Evolutionary conservation across 2,888 invertebrate species (phyloP).

Genomic region (Frankliniella intonsa): DNA sequence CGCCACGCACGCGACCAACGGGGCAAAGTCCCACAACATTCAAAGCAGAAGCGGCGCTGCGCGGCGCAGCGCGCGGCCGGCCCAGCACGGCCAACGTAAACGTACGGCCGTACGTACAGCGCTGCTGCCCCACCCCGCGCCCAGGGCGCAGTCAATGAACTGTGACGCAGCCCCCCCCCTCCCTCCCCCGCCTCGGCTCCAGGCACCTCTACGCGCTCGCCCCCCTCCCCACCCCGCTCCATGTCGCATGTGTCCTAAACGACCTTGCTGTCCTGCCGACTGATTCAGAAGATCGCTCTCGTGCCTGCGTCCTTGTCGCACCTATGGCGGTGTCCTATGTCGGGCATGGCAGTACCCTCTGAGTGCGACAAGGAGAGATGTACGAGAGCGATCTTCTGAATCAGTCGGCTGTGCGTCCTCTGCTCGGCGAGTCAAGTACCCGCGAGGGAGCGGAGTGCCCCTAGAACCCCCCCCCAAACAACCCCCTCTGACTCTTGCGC

Average conservation of each 20-base stretch:
- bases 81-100: background rate
- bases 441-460: too few species aligned
- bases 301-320: too few species aligned
- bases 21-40: background rate
- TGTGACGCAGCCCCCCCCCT: background rate
- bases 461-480: too few species aligned
- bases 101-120: background rate
- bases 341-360: too few species aligned
- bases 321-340: too few species aligned
- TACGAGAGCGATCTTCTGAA: too few species aligned
- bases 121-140: background rate
- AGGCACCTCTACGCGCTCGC: background rate
- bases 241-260: background rate
- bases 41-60: background rate
- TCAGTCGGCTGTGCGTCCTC: too few species aligned
- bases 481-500: too few species aligned
- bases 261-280: background rate
- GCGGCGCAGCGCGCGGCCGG: background rate
- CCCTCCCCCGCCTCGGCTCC: background rate
- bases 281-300: too few species aligned
- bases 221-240: background rate
- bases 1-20: background rate
- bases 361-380: too few species aligned
- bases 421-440: too few species aligned
- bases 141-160: constrained; percentile 16